These are phyloP conservation scores for Oreocharis arfaki DNA, from an alignment of 2,113 vertebrate genomes.

Conservation along the genomic window DNA sequence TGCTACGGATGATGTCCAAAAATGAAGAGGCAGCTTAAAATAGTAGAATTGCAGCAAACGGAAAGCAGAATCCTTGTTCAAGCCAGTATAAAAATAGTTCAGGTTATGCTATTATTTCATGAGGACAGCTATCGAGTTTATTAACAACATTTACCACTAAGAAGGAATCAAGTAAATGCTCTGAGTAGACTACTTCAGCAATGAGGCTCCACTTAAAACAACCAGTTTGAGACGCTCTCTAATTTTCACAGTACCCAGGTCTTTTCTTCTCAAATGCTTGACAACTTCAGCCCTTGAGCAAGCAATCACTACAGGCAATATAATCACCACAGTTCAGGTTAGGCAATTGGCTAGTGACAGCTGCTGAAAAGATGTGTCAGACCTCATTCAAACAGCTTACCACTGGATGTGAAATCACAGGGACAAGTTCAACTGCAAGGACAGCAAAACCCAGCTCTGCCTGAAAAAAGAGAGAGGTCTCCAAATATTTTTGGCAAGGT, in stretches of 20 bases:
- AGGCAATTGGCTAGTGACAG: background rate
- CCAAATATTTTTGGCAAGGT: background rate
- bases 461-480: background rate
- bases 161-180: background rate
- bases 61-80: background rate
- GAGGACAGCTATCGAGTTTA: background rate
- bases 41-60: background rate
- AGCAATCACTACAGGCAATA: background rate
- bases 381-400: background rate
- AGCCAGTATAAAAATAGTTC: background rate
- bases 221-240: background rate
- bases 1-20: background rate
- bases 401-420: background rate
- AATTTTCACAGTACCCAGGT: background rate
- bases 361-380: background rate
- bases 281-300: background rate
- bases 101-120: background rate
- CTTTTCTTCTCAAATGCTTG: background rate
- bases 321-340: background rate
- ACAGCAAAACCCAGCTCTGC: background rate
- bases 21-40: background rate
- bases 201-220: background rate
- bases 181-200: background rate
- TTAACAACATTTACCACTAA: background rate
- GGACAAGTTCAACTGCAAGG: accelerated